These are phyloP conservation scores for Metopolophium dirhodum DNA, from an alignment of 1,140 invertebrate genomes.

Conservation along the genomic window DNA sequence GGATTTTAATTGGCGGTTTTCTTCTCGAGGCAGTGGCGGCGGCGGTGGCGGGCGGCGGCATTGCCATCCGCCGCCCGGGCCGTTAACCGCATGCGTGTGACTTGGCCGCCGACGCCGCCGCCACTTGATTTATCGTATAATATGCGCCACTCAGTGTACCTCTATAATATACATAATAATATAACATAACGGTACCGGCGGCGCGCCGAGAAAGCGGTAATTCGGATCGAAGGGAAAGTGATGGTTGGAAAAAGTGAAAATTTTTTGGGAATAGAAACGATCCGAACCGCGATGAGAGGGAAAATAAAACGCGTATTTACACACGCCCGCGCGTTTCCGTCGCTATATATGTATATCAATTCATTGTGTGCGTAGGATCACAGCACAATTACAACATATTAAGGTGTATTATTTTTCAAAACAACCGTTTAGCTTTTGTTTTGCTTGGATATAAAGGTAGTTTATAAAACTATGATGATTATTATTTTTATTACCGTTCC, in stretches of 20 bases:
- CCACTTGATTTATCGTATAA: conserved; percentile 18
- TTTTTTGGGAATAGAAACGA: conserved; percentile 34
- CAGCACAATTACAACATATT: background rate
- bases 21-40: conserved; percentile 19
- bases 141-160: background rate
- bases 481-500: background rate
- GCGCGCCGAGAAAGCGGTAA: conserved; percentile 48
- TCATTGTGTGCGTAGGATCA: background rate
- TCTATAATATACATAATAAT: background rate
- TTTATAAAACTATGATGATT: background rate
- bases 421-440: background rate
- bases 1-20: conserved; percentile 49
- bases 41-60: background rate
- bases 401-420: background rate
- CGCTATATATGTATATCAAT: background rate
- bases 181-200: conserved; percentile 34
- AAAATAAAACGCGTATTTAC: background rate
- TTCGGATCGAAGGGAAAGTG: conserved; percentile 56
- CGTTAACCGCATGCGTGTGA: background rate
- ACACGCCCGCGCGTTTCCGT: background rate
- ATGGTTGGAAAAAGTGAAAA: conserved; percentile 54
- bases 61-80: background rate
- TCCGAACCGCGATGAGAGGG: conserved; percentile 16
- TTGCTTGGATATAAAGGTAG: background rate
- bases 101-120: background rate